phyloP scores from a whole-genome alignment of 2,888 invertebrate genomes.

The Heteropelma amictum region DNA sequence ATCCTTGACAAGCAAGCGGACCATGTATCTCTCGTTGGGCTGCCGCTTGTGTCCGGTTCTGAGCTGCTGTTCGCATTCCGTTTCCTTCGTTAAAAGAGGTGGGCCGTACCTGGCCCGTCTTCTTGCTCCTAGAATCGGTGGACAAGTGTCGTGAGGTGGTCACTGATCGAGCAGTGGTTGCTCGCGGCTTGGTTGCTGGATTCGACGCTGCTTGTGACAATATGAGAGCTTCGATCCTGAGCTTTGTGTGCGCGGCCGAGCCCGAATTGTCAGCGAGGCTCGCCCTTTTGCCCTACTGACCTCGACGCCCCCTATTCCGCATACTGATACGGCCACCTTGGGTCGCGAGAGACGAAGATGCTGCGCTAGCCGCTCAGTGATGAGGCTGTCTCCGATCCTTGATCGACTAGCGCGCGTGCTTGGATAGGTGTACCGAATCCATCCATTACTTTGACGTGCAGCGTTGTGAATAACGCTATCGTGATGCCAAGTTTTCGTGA shows the following conservation, averaged over 20 bases:
- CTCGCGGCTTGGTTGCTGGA: neutral
- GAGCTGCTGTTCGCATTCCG: too few relatives aligned
- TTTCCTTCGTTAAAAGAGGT: too few relatives aligned
- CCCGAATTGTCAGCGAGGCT: neutral
- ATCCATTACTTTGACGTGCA: neutral
- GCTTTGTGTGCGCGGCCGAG: too few relatives aligned
- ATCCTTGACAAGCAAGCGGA: too few relatives aligned
- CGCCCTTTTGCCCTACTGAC: neutral
- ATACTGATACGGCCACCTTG: neutral
- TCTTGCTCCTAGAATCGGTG: neutral
- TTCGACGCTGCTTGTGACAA: neutral
- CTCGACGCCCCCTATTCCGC: neutral
- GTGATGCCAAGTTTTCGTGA: neutral
- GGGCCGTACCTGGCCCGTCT: too few relatives aligned
- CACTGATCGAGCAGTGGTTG: neutral
- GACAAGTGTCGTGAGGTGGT: neutral
- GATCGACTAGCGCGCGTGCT: neutral
- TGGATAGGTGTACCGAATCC: neutral
- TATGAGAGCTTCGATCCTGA: too few relatives aligned
- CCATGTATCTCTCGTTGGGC: too few relatives aligned
- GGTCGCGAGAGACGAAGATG: neutral
- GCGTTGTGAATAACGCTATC: neutral
- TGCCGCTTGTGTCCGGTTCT: too few relatives aligned
- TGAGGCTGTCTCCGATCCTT: constrained; percentile 1
- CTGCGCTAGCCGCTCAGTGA: neutral